Conservation (phyloP, 2,113 vertebrate species). For the Chionis minor region DNA sequence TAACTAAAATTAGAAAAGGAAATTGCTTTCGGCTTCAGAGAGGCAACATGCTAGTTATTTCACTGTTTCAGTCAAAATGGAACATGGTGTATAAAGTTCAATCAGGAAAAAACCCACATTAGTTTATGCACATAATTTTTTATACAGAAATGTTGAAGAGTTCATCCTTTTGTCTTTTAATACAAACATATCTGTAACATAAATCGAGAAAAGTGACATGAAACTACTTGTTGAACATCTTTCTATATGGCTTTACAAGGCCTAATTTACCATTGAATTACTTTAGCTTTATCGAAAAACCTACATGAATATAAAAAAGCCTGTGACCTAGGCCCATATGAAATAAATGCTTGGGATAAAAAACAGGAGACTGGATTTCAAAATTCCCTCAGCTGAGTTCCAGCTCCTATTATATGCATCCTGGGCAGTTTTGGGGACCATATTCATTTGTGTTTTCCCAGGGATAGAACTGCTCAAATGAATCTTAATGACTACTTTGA, state of each 20-base stretch:
- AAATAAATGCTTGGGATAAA: neutral
- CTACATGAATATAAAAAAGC: neutral
- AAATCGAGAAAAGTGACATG: conserved; percentile 11
- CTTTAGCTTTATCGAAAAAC: neutral
- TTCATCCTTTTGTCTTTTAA: conserved; percentile 59
- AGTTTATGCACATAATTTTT: conserved; percentile 73
- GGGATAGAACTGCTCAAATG: neutral
- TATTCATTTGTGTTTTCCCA: neutral
- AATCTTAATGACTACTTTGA: neutral
- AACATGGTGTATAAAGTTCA: conserved; percentile 79
- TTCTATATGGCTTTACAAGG: neutral
- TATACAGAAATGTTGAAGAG: conserved; percentile 56
- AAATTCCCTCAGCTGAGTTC: neutral
- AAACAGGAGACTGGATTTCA: neutral
- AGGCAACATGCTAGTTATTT: conserved; percentile 84
- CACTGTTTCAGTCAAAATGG: conserved; percentile 83
- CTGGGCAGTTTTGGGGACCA: neutral
- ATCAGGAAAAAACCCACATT: conserved; percentile 64
- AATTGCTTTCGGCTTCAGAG: conserved; percentile 97
- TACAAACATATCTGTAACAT: conserved; percentile 14
- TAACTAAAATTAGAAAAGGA: conserved; percentile 99
- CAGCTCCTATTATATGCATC: neutral
- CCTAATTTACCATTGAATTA: neutral
- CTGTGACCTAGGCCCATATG: neutral
- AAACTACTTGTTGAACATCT: conserved; percentile 45